Conservation (phyloP, 1,140 invertebrate species). For the Onthophagus taurus region DNA sequence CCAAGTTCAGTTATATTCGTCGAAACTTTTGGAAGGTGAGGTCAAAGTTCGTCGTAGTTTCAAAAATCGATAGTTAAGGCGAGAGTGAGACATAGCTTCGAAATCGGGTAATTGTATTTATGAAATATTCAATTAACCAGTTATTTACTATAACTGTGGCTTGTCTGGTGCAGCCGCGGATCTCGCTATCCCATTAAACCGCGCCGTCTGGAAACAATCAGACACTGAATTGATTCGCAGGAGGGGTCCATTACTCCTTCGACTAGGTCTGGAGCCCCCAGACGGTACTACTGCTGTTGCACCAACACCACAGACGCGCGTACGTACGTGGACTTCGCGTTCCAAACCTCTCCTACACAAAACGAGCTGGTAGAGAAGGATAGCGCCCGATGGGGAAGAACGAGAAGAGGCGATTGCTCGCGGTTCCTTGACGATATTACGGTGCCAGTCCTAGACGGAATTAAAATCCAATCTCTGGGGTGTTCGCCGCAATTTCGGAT, state of each 20-base stretch:
- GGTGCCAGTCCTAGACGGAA: too few relatives aligned
- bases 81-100: not conserved
- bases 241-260: constrained; percentile 36
- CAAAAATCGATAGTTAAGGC: not conserved
- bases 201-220: constrained; percentile 36
- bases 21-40: too few relatives aligned
- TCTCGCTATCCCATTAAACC: constrained; percentile 34
- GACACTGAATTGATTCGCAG: constrained; percentile 36
- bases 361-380: too few relatives aligned
- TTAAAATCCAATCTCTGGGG: too few relatives aligned
- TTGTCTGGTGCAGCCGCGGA: constrained; percentile 31
- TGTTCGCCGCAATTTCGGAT: too few relatives aligned
- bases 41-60: too few relatives aligned
- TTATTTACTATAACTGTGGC: constrained; percentile 19
- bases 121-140: constrained; percentile 32
- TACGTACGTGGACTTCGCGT: constrained; percentile 3
- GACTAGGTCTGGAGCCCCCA: constrained; percentile 12
- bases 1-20: too few relatives aligned
- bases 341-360: too few relatives aligned
- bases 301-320: not conserved
- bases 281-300: not conserved
- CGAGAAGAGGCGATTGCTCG: too few relatives aligned
- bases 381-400: too few relatives aligned
- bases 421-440: too few relatives aligned
- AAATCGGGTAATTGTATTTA: constrained; percentile 13